Percentiles rank a stretch among this genome's conserved stretches.
phyloP scores from a whole-genome alignment of 2,888 invertebrate species.

The Phyllotreta cruciferae region DNA sequence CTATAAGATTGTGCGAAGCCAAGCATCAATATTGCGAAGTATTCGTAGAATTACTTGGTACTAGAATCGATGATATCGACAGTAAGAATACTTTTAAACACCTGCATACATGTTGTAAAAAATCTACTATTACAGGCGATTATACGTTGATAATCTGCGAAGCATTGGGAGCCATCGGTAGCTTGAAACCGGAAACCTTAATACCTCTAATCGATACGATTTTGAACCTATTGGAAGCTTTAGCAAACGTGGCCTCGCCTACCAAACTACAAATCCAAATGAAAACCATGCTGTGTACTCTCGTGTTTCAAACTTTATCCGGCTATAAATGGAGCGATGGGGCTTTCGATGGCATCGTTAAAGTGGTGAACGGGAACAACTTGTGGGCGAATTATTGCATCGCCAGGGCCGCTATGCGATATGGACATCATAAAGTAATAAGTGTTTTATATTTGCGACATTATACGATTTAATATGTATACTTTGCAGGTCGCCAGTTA shows the following conservation, averaged over 20 bases:
- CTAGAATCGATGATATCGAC: slow-evolving; percentile 58
- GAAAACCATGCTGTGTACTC: slow-evolving; percentile 79
- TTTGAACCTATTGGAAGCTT: slow-evolving; percentile 59
- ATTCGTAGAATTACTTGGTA: slow-evolving; percentile 72
- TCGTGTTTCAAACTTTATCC: slow-evolving; percentile 82
- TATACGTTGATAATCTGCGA: slow-evolving; percentile 70
- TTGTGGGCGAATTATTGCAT: slow-evolving; percentile 88
- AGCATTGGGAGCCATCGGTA: slow-evolving; percentile 77
- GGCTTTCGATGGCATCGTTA: slow-evolving; percentile 66
- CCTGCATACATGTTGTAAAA: neutral
- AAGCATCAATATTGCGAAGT: slow-evolving; percentile 68
- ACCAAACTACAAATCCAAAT: slow-evolving; percentile 62
- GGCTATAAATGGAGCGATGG: slow-evolving; percentile 72
- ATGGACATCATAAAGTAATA: slow-evolving; percentile 67
- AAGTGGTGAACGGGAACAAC: slow-evolving; percentile 63
- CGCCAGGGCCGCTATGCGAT: slow-evolving; percentile 85
- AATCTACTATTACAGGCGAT: slow-evolving; percentile 49
- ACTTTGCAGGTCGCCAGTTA: slow-evolving; percentile 61
- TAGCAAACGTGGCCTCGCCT: slow-evolving; percentile 49
- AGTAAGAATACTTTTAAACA: slow-evolving; percentile 50
- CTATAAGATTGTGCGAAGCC: slow-evolving; percentile 74
- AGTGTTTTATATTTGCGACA: too few relatives aligned
- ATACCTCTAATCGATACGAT: slow-evolving; percentile 66
- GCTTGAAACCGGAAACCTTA: slow-evolving; percentile 66
- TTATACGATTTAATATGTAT: too few relatives aligned